These are phyloP conservation scores for Brachionus sp. DNA, from an alignment of 1,140 invertebrate genomes.

Conservation along the genomic window DNA sequence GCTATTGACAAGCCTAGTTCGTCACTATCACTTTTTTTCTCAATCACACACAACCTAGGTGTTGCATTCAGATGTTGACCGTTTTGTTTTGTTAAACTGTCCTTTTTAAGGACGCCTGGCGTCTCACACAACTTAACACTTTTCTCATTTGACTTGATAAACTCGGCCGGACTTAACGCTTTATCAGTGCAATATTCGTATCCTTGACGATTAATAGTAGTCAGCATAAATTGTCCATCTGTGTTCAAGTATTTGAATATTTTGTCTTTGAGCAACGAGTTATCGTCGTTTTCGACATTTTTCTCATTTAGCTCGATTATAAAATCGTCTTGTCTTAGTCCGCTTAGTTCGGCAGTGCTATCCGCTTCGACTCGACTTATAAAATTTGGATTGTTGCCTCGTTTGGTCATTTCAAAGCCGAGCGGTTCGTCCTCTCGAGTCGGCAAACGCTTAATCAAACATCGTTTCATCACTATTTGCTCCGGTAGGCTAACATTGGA, in stretches of 20 bases:
- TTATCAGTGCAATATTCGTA: background rate
- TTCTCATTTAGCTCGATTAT: slow-evolving; percentile 38
- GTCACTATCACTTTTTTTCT: slow-evolving; percentile 1
- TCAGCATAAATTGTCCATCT: background rate
- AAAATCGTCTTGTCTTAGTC: slow-evolving; percentile 14
- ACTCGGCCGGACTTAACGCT: background rate
- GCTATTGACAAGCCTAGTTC: slow-evolving; percentile 26
- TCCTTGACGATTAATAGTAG: background rate
- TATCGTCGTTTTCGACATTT: slow-evolving; percentile 18
- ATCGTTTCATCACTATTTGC: background rate
- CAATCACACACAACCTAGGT: slow-evolving; percentile 9
- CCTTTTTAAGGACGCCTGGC: background rate
- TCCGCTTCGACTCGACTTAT: slow-evolving; percentile 15
- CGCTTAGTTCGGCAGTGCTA: background rate
- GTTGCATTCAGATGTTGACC: background rate
- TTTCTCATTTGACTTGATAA: background rate
- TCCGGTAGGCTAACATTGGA: background rate
- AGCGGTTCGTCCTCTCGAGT: slow-evolving; percentile 2
- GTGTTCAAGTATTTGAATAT: background rate
- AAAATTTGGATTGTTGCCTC: slow-evolving; percentile 1
- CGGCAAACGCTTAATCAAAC: background rate
- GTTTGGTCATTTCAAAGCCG: slow-evolving; percentile 39
- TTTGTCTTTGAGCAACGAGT: slow-evolving; percentile 16
- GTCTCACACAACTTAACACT: background rate
- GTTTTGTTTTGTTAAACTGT: background rate